A percentile compares a stretch with the other conserved stretches of the same genome.
Conservation (phyloP, 1,140 invertebrate species). For the Holcopasites calliopsidis region DNA sequence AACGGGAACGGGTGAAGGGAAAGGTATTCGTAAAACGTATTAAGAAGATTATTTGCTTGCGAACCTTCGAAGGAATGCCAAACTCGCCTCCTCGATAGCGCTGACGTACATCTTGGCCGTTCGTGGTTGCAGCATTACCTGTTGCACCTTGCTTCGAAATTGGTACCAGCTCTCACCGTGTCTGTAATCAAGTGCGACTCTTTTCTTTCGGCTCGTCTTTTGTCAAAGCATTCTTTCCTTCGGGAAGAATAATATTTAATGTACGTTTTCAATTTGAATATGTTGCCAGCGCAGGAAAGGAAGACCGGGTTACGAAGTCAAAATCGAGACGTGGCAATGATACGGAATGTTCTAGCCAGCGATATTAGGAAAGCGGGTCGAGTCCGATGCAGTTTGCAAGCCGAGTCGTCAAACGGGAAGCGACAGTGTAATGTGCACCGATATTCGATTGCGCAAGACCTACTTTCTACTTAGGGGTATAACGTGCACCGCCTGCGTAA, state of each 20-base stretch:
- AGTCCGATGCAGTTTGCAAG: background rate
- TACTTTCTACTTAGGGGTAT: background rate
- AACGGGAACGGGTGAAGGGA: background rate
- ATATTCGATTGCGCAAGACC: background rate
- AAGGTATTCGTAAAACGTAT: background rate
- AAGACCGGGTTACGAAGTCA: too few relatives aligned
- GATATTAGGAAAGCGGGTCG: background rate
- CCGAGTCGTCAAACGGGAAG: background rate
- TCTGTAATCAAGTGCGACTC: constrained; percentile 75
- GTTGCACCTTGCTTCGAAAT: constrained; percentile 90
- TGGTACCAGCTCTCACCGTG: constrained; percentile 91
- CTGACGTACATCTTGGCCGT: constrained; percentile 87
- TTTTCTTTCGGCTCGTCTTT: background rate
- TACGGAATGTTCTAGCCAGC: background rate
- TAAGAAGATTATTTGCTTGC: constrained; percentile 23
- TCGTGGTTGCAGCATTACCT: constrained; percentile 88
- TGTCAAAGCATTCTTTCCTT: background rate
- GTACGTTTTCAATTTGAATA: too few relatives aligned
- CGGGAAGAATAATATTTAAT: too few relatives aligned
- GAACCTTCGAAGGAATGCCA: constrained; percentile 86
- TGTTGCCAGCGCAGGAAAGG: too few relatives aligned
- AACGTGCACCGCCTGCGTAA: background rate
- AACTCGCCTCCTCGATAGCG: constrained; percentile 86
- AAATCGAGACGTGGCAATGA: background rate
- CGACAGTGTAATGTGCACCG: background rate